Conservation (phyloP, 2,113 vertebrate species). For the Oncorhynchus keta region DNA sequence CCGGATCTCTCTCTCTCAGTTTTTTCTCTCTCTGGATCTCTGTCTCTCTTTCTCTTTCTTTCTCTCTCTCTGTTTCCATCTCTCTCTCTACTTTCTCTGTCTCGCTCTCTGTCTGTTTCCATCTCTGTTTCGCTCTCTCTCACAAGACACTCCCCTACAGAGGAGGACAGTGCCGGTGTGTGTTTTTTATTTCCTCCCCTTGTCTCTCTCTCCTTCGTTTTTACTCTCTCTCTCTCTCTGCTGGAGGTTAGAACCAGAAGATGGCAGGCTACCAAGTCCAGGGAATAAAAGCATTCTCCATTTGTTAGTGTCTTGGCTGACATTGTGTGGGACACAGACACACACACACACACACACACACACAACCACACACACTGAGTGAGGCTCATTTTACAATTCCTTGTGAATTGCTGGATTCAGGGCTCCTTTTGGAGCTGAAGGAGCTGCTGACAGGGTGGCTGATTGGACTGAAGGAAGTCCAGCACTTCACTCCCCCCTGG, state of each 20-base stretch:
- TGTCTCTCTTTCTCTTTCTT: neutral
- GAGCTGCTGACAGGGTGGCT: slow-evolving; percentile 33
- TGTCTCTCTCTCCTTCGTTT: slow-evolving; percentile 10
- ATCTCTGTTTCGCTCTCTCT: neutral
- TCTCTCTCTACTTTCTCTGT: slow-evolving; percentile 9
- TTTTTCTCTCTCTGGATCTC: slow-evolving; percentile 1
- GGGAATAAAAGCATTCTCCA: slow-evolving; percentile 66
- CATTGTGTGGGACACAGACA: slow-evolving; percentile 58
- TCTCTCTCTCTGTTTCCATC: neutral
- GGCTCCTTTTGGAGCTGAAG: slow-evolving; percentile 67
- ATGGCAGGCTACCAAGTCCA: slow-evolving; percentile 68
- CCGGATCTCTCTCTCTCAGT: slow-evolving; percentile 5
- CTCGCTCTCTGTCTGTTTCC: neutral
- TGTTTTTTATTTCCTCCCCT: neutral
- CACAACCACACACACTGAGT: slow-evolving; percentile 28
- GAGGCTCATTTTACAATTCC: slow-evolving; percentile 64
- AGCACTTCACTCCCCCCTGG: slow-evolving; percentile 11
- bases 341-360: slow-evolving; percentile 17
- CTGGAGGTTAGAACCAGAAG: slow-evolving; percentile 23
- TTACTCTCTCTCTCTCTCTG: neutral
- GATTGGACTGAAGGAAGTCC: slow-evolving; percentile 14
- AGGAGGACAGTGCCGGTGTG: neutral
- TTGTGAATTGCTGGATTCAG: slow-evolving; percentile 62
- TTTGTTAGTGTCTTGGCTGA: slow-evolving; percentile 76
- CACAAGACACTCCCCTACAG: too few relatives aligned